Evolutionary conservation across 2,113 vertebrate species (phyloP), one percentile per base, ranked within the genome.

Genomic region (Myrmophylax atrothorax): DNA sequence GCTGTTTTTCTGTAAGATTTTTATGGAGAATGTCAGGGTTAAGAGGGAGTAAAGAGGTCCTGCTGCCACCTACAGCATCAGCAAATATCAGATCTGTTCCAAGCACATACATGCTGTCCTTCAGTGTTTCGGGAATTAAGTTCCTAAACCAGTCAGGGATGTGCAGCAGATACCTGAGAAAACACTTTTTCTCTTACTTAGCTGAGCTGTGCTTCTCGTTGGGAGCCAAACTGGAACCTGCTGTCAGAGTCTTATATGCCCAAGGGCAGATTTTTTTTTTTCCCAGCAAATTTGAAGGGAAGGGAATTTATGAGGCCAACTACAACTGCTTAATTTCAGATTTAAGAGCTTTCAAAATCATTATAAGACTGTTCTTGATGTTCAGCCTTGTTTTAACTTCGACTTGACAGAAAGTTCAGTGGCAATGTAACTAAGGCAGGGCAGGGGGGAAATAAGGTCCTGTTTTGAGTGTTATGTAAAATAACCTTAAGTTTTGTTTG

Each of bases 1-100:
- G 14, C 28, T 93, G 59, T 1, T 66, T 83, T 72, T 62, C 35
- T 25, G 4, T 28, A 37, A 50, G 40, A 42, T 24, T 75, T 75
- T 87, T 59, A 49, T 42, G 46, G 29, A 68, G 24, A 16, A 14
- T 88, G 59, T 44, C 49, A 50, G 53, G 19, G 15, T 73, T 79
- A 68, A 44, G 31, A 82, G 31, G 58, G 15, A 66, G 3, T 38
- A 75, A 69, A 92, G 83, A 87, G 69, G 64, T 87, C 58, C 53
- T 95, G 69, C 77, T 89, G 84, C 58, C 73, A 78, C 58, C 91
- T 89, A 53, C 35, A 78, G 66, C 60, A 69, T 40, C 46, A 50
- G 17, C 37, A 72, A 53, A 62, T 87, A 68, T 6, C 53, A 67
- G 68, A 38, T 37, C 64, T 76, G 12, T 78, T 89, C 78, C 1